These are phyloP conservation scores for Drosophila parabipectinata DNA, from an alignment of 1,140 invertebrate species.

Conservation along the genomic window DNA sequence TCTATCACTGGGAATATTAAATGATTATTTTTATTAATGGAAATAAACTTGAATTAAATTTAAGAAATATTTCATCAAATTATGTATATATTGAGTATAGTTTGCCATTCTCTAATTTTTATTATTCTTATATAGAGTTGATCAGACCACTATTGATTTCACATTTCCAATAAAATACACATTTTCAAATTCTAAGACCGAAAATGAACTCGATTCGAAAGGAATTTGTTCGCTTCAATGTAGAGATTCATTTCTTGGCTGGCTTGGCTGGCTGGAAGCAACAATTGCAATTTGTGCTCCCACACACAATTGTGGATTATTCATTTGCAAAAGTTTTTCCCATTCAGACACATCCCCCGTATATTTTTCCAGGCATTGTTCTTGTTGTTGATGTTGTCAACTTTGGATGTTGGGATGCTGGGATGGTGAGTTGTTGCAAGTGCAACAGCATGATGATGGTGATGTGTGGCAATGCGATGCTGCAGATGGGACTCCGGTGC, in stretches of 20 bases:
- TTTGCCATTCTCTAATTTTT: not conserved
- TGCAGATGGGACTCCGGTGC: conserved; percentile 23
- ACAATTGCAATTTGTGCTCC: conserved; percentile 77
- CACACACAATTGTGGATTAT: conserved; percentile 74
- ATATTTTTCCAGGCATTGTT: conserved; percentile 36
- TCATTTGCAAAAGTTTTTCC: conserved; percentile 71
- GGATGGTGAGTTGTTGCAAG: not conserved
- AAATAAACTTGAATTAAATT: not conserved
- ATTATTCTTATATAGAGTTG: no score
- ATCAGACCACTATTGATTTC: not conserved
- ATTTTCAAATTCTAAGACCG: not conserved
- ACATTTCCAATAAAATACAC: not conserved
- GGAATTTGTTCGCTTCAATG: conserved; percentile 9
- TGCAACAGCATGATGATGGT: conserved; percentile 38
- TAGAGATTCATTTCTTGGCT: conserved; percentile 59
- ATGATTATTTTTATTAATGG: conserved; percentile 1
- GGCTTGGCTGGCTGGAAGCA: conserved; percentile 67
- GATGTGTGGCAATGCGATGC: conserved; percentile 26
- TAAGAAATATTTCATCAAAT: not conserved
- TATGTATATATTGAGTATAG: not conserved
- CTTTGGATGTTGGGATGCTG: not conserved
- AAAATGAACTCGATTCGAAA: not conserved
- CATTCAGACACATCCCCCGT: conserved; percentile 31
- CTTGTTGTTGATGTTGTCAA: conserved; percentile 48
- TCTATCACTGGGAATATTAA: conserved; percentile 1